phyloP scores from a whole-genome alignment of 2,113 vertebrate species.

The Brachyhypopomus occidentalis region DNA sequence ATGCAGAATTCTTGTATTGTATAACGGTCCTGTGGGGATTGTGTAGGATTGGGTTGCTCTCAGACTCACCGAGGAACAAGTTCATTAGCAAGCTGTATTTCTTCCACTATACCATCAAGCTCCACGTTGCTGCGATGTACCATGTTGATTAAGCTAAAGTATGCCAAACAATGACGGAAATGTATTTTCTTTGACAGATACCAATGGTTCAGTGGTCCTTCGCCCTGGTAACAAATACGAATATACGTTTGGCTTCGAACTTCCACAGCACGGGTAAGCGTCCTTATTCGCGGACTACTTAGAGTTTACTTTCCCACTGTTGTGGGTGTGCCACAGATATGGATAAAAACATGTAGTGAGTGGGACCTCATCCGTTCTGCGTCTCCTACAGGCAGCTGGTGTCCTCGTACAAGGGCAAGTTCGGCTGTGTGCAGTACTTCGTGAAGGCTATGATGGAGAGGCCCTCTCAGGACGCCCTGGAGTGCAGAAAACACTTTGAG shows the following conservation, averaged over 20 bases:
- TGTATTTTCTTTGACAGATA: conserved; percentile 61
- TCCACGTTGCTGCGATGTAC: no score
- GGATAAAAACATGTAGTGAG: neutral
- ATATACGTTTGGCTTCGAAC: conserved; percentile 83
- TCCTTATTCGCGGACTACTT: no score
- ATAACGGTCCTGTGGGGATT: no score
- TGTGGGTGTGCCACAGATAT: neutral
- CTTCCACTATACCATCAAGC: no score
- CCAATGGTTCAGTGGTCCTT: conserved; percentile 76
- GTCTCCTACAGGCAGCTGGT: conserved; percentile 73
- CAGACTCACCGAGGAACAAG: no score
- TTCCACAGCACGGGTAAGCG: conserved; percentile 81
- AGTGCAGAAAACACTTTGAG: conserved; percentile 75
- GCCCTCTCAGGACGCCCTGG: conserved; percentile 67
- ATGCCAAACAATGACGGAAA: neutral
- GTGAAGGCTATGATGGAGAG: conserved; percentile 81
- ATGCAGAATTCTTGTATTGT: neutral
- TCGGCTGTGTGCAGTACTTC: conserved; percentile 81
- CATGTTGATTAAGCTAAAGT: neutral
- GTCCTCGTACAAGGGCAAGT: conserved; percentile 85
- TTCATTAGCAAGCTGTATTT: no score
- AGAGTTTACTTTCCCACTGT: neutral
- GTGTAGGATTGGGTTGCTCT: no score
- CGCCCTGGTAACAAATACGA: conserved; percentile 81
- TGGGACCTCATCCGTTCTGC: no score